Conservation (phyloP, 1,140 invertebrate genomes). For the silkworm (Bombyx mori) region DNA sequence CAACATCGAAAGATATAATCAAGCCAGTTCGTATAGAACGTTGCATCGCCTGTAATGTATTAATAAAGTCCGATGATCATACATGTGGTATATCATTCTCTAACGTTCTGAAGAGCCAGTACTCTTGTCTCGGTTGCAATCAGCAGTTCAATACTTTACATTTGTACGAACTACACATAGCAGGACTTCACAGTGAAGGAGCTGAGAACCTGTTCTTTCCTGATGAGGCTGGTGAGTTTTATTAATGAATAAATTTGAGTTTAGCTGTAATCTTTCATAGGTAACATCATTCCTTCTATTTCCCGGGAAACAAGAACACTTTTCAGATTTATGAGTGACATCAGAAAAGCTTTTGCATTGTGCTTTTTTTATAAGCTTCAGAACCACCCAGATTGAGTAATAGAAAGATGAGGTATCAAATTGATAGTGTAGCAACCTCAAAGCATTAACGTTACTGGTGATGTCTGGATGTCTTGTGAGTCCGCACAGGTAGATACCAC, state of each 20-base stretch:
- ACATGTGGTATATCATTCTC: neutral
- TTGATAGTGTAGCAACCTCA: too few relatives aligned
- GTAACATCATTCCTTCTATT: too few relatives aligned
- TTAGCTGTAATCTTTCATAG: too few relatives aligned
- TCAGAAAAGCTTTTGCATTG: too few relatives aligned
- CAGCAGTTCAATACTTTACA: constrained; percentile 23
- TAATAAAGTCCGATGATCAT: neutral
- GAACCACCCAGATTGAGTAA: too few relatives aligned
- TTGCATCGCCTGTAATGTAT: constrained; percentile 15
- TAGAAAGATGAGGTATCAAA: too few relatives aligned
- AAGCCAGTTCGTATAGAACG: constrained; percentile 28
- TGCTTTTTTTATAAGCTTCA: too few relatives aligned
- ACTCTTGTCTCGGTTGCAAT: constrained; percentile 20
- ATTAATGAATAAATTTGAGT: neutral
- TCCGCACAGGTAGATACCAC: too few relatives aligned
- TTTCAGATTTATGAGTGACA: too few relatives aligned
- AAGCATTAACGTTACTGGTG: too few relatives aligned
- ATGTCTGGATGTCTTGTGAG: too few relatives aligned
- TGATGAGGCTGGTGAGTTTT: constrained; percentile 20
- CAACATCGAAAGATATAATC: constrained; percentile 24
- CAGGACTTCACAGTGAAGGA: constrained; percentile 25
- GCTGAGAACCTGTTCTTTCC: constrained; percentile 43
- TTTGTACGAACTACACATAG: constrained; percentile 31
- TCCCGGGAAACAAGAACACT: too few relatives aligned
- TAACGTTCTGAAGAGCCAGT: neutral